Base-by-base conservation (phyloP, 1,140 invertebrate species). In the Rhopalosiphum padi region DNA sequence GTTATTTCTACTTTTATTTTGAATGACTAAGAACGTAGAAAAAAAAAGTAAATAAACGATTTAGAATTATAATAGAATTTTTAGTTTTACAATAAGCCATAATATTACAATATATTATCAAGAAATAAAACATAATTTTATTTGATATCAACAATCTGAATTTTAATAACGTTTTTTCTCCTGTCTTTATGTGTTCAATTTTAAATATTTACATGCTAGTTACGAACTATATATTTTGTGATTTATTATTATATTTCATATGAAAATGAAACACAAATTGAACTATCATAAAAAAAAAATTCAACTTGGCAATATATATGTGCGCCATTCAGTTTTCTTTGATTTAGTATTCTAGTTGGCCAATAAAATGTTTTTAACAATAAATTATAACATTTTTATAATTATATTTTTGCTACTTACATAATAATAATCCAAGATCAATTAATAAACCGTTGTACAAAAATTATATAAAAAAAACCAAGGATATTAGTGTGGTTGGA, bases 191-290 rank as follows among this genome's bases (percentile, higher is more conserved):
- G n/a, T 77, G n/a, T 35, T 77, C 0, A 77, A 35, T 77, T n/a
- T 77, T 77, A 35, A 77, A 77, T 77, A 77, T 77, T 77, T 77
- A n/a, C 60, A 77, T 77, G 30, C 60, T n/a, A 77, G 60, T 77
- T n/a, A 35, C 60, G n/a, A 77, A 18, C 30, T 18, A 18, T n/a
- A n/a, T n/a, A 30, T 8, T 30, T 8, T n/a, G 15, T n/a, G 60
- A n/a, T 77, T n/a, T 68, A n/a, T 68, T 77, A 77, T 77, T 35
- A 35, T 77, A n/a, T 4, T 77, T 77, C 4, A 30, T 77, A 35
- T 18, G 4, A n/a, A n/a, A 77, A 77, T 35, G 15, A 15, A 6
- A 77, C 8, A 21, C 4, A 77, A n/a, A 77, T 5, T 77, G 15
- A 77, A 77, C 30, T n/a, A 77, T n/a, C n/a, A 77, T n/a, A 77